Evolutionary conservation across 2,888 invertebrate species (phyloP), one percentile per base, ranked within the genome.

Genomic region (Linnaemya vulpina): DNA sequence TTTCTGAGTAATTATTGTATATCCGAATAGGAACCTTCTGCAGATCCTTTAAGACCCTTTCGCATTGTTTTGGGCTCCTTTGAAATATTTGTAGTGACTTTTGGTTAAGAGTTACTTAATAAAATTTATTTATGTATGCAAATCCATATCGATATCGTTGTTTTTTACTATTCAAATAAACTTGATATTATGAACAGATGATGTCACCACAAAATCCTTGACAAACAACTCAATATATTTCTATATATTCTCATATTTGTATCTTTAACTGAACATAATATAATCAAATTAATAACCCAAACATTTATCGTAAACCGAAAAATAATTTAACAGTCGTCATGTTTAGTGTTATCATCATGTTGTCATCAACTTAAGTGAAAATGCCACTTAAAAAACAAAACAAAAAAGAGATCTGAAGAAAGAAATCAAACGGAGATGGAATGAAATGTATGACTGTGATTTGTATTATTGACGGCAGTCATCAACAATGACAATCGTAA

Each of bases 351-450:
- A 79, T 84, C 81, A 81, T 85, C 74, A 63, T 79, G 82, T 70
- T 82, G 78, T 82, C 85, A 82, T 85, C 85, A 82, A 82, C 82
- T 85, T 85, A 85, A 85, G 85, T 85, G 82, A 75, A 85, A 71
- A 78, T 82, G 71, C 75, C 82, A 85, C 78, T 85, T 85, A 75
- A 82, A 68, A 78, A 80, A 30, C 2, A 30, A 30, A 30, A 30
- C 2, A 30, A 30, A 30, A 30, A 30, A 30, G 5, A 30, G 5
- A 46, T 68, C 53, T 38, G 67, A 3, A 35, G 5, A 49, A 65
- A 71, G 15, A 60, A 78, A 62, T 62, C 53, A 67, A 76, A 65
- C n/a, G 22, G 35, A 74, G 46, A 58, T 51, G 20, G n/a, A 49
- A 53, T 25, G 1, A 43, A 63, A 60, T 51, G 20, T 79, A 49